A percentile compares a stretch with the other conserved stretches of the same genome.
phyloP scores from a whole-genome alignment of 2,113 vertebrate genomes.

The Mesoclemmys tuberculata region DNA sequence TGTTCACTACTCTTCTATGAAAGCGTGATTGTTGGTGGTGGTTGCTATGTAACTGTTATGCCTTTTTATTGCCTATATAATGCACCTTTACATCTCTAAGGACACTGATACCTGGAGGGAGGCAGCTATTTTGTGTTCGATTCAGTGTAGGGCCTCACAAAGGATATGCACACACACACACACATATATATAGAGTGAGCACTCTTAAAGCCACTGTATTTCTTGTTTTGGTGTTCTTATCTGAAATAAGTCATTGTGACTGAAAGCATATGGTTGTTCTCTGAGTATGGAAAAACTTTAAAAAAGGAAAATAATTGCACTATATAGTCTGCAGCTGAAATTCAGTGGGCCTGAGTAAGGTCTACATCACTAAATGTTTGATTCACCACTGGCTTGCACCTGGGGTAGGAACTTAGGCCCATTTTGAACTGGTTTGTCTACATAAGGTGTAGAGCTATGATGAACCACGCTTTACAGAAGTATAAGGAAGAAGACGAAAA shows the following conservation, averaged over 20 bases:
- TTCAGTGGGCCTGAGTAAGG: neutral
- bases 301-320: neutral
- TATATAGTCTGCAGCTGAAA: neutral
- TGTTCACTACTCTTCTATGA: neutral
- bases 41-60: neutral
- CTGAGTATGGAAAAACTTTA: neutral
- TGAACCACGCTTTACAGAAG: neutral
- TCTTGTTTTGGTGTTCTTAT: neutral
- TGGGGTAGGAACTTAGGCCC: neutral
- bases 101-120: neutral
- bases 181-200: neutral
- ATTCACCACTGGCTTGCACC: neutral
- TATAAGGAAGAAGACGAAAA: neutral
- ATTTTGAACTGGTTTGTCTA: neutral
- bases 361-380: rapidly evolving
- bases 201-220: neutral
- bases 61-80: neutral
- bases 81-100: neutral
- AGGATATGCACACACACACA: neutral
- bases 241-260: neutral
- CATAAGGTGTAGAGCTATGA: no score
- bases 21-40: neutral
- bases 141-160: neutral
- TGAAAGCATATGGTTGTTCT: neutral
- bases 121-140: neutral